Percentiles rank a stretch among this genome's conserved stretches.
Conservation (phyloP, 2,888 invertebrate species). For the Stictocephala bisonia region DNA sequence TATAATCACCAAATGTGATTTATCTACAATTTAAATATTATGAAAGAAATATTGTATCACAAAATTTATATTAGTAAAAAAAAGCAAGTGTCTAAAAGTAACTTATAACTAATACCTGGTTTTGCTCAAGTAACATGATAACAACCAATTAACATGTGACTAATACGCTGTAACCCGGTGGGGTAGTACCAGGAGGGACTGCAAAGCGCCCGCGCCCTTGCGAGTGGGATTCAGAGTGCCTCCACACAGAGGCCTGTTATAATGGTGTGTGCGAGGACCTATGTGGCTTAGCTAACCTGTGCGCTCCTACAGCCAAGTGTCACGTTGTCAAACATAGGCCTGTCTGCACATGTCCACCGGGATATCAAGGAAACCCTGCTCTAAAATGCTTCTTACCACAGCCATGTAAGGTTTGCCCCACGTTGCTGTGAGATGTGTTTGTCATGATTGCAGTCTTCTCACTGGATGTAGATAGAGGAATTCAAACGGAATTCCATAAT, state of each 20-base stretch:
- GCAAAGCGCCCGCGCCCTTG: slow-evolving; percentile 65
- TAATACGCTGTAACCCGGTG: neutral
- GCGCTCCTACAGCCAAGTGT: slow-evolving; percentile 67
- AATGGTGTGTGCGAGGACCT: slow-evolving; percentile 74
- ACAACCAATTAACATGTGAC: slow-evolving; percentile 15
- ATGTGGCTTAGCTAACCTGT: slow-evolving; percentile 65
- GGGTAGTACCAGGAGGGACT: slow-evolving; percentile 54
- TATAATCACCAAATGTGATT: no score
- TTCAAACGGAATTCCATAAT: slow-evolving; percentile 54
- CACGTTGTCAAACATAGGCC: slow-evolving; percentile 84
- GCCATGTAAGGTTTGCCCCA: slow-evolving; percentile 74
- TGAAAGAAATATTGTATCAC: no score
- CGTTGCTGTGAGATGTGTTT: slow-evolving; percentile 11
- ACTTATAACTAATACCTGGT: no score
- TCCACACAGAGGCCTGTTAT: slow-evolving; percentile 72
- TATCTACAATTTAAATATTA: no score
- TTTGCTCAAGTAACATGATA: neutral
- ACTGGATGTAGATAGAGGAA: slow-evolving; percentile 53
- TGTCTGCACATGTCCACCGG: slow-evolving; percentile 82
- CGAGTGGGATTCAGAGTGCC: slow-evolving; percentile 73
- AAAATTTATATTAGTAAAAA: no score
- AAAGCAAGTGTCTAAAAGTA: no score
- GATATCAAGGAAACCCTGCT: slow-evolving; percentile 84
- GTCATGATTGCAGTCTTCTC: neutral
- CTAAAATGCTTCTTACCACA: slow-evolving; percentile 80